Base-by-base conservation (phyloP, 2,888 invertebrate species). In the Drosophila subquinaria region DNA sequence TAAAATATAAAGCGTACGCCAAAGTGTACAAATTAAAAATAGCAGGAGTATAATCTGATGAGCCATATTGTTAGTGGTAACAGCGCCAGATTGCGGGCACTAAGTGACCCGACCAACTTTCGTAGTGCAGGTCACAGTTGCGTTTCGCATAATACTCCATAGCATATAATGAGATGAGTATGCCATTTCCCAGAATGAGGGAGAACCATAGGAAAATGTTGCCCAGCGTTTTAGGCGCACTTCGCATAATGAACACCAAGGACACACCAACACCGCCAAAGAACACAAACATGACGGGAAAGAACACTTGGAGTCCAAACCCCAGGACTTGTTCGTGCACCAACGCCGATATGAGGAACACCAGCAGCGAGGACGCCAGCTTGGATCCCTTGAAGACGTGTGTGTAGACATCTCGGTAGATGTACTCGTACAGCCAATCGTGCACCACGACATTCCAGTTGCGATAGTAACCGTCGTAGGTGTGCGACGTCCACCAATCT, bases 381-480 rank as follows among this genome's bases (percentile, higher is more conserved):
- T 93, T 94, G 61, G 93, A 94, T 10, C 93, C 92, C 1, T 93
- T 91, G 3, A 92, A 91, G 0, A 94, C 66, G 20, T 93, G 81
- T 55, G 93, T 93, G 73, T 94, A 94, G 9, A 94, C 85, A 48
- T 97, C 98, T 85, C 95, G 95, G 93, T 97, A 98, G 67, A 99
- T 94, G 92, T 98, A 98, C 4, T 95, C 95, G 84, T 97, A 97
- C 0, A 99, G 94, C 98, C 98, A 99, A 81, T 98, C 97, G 91
- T 98, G 97, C 0, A 99, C 98, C 0, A 98, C 96, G 15, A 97
- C 95, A 92, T 99, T 99, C 99, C 99, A 99, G 4, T 96, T 96
- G n/a, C 98, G 95, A 92, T 97, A 98, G 92, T 96, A 99, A 13
- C 94, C 94, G 0, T 95, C 95, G 92, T 96, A 98, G n/a, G 95